Evolutionary conservation across 1,140 invertebrate genomes (phyloP), one percentile per base, ranked within the genome.

Genomic region (Danaus plexippus): DNA sequence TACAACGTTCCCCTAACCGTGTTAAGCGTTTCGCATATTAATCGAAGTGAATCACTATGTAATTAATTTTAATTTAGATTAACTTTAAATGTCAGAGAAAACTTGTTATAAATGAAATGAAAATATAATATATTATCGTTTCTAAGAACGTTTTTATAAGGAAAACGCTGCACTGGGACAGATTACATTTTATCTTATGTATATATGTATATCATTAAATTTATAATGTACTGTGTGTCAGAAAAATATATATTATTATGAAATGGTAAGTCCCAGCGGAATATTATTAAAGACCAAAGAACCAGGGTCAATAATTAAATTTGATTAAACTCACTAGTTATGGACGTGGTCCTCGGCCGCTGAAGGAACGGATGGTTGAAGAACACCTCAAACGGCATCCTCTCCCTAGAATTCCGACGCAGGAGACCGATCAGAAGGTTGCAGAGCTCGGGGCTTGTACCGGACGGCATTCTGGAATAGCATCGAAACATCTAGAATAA

Each of bases 371-470:
- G 89, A 88, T 99, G 97, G 77, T 91, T 93, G 88, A 98, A 98
- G 88, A 98, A 98, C 56, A 92, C 91, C 67, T 98, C 96, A 88
- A 99, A 99, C 54, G 96, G 93, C 90, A 99, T 97, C 57, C 98
- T 90, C 79, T 99, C 97, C 72, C 92, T 92, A 11, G 98, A 93
- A 88, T 98, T 98, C 55, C 97, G 91, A 65, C 96, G 94, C 63
- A 99, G 85, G 48, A 99, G 88, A 58, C 95, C 92, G 69, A 94
- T 90, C 46, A 99, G 88, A 32, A 99, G 89, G 88, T 97, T 94
- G 63, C 91, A 92, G 52, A 99, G 88, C 70, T 98, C 95, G 9
- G 92, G 89, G 46, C 97, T 98, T 3, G 97, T 99, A 58, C 95
- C 95, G 63, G 90, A 84, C 47, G 98, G 98, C 80, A 99, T 97